phyloP scores from a whole-genome alignment of 1,140 invertebrate species.

The Drosophila nannoptera region DNA sequence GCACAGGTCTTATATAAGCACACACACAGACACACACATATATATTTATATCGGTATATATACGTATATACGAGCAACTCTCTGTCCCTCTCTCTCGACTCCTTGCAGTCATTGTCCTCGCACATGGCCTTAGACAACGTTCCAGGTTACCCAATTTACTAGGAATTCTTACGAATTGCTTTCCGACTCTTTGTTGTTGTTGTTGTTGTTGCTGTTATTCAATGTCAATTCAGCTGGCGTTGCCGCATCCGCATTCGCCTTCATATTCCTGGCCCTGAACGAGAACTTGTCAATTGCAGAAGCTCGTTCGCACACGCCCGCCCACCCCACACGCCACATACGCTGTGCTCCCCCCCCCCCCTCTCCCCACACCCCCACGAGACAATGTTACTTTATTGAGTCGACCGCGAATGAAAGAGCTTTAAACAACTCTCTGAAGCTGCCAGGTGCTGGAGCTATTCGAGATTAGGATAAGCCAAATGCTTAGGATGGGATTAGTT shows the following conservation, averaged over 20 bases:
- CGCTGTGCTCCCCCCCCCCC: not conserved
- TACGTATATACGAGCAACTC: slow-evolving; percentile 22
- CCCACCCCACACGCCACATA: not conserved
- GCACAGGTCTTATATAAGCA: not conserved
- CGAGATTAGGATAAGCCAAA: too few relatives aligned
- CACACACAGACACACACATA: not conserved
- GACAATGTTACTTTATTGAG: too few relatives aligned
- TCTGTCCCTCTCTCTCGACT: not conserved
- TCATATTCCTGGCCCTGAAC: slow-evolving; percentile 71
- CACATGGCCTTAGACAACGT: slow-evolving; percentile 9
- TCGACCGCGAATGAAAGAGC: too few relatives aligned
- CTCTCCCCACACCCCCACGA: not conserved
- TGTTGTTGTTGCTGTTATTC: slow-evolving; percentile 34
- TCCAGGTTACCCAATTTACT: slow-evolving; percentile 48
- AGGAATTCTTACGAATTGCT: not conserved
- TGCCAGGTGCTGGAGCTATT: too few relatives aligned
- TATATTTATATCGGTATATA: slow-evolving; percentile 30
- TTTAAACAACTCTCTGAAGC: too few relatives aligned
- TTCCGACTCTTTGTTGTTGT: too few relatives aligned
- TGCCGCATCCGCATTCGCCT: slow-evolving; percentile 30
- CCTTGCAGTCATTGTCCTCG: slow-evolving; percentile 19
- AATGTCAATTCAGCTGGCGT: slow-evolving; percentile 43
- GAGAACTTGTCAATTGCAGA: slow-evolving; percentile 63
- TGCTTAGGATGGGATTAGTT: too few relatives aligned
- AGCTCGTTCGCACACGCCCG: slow-evolving; percentile 13